phyloP scores from a whole-genome alignment of 2,888 invertebrate genomes.

The Epinotia ramella region DNA sequence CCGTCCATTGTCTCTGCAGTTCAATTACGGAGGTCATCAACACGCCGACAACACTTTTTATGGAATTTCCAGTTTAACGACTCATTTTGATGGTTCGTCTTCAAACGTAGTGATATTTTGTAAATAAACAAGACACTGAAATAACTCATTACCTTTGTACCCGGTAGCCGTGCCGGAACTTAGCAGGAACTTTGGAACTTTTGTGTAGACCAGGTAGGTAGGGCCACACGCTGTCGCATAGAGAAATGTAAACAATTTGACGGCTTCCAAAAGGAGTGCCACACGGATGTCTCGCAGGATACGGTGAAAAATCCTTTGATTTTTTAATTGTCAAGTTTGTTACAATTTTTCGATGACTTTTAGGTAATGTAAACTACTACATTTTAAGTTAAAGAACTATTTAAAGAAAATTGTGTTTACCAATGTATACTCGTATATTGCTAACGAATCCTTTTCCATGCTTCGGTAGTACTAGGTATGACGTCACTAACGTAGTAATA shows the following conservation, averaged over 20 bases:
- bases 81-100: conserved; percentile 85
- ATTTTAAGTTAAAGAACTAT: not conserved
- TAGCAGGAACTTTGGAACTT: conserved; percentile 64
- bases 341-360: not conserved
- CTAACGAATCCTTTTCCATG: not conserved
- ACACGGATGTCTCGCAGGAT: conserved; percentile 34
- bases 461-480: not conserved
- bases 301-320: conserved; percentile 30
- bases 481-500: no score
- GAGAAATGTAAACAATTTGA: conserved; percentile 40
- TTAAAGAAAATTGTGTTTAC: not conserved
- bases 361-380: not conserved
- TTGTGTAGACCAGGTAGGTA: conserved; percentile 49
- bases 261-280: conserved; percentile 26
- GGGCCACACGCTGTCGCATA: conserved; percentile 43
- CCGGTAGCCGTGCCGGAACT: conserved; percentile 67
- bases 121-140: conserved; percentile 85
- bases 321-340: not conserved
- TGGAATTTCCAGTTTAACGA: conserved; percentile 84
- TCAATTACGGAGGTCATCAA: conserved; percentile 84
- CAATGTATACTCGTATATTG: not conserved
- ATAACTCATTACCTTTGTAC: conserved; percentile 85
- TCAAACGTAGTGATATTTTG: conserved; percentile 86
- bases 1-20: conserved; percentile 82
- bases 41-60: conserved; percentile 78